phyloP scores from a whole-genome alignment of 2,888 invertebrate species.

The Tachystola acroxantha region DNA sequence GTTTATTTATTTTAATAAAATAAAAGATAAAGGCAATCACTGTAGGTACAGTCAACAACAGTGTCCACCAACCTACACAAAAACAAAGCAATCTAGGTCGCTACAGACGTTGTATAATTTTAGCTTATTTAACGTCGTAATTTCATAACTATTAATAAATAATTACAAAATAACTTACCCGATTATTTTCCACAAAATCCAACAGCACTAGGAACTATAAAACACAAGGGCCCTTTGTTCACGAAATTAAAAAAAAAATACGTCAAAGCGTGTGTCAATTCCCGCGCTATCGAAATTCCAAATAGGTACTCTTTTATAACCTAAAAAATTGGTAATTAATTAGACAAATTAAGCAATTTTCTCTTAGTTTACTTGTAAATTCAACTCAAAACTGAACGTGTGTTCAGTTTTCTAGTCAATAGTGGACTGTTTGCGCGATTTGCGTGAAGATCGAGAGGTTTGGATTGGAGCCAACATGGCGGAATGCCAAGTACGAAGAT shows the following conservation, averaged over 20 bases:
- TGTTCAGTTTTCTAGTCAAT: constrained; percentile 38
- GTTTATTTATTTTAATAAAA: too few relatives aligned
- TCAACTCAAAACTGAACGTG: constrained; percentile 34
- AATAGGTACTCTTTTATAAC: constrained; percentile 21
- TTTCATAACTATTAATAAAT: too few relatives aligned
- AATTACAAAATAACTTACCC: too few relatives aligned
- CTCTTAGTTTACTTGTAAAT: constrained; percentile 16
- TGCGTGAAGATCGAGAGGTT: constrained; percentile 28
- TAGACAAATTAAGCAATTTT: constrained; percentile 9
- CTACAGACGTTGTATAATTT: too few relatives aligned
- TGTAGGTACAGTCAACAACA: too few relatives aligned
- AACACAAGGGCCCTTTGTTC: constrained; percentile 32
- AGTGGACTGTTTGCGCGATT: constrained; percentile 44
- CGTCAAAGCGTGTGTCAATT: constrained; percentile 18
- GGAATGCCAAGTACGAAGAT: constrained; percentile 74
- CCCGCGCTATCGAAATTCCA: constrained; percentile 26
- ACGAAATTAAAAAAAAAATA: constrained; percentile 5
- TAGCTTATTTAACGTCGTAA: too few relatives aligned
- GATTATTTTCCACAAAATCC: too few relatives aligned
- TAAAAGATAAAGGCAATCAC: too few relatives aligned
- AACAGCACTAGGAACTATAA: constrained; percentile 4
- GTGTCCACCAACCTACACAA: too few relatives aligned
- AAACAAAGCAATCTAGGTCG: too few relatives aligned
- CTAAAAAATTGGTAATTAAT: constrained; percentile 15
- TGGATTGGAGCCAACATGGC: constrained; percentile 73